These are phyloP conservation scores for Drosophila picticornis DNA, from an alignment of 2,888 invertebrate species.

Conservation along the genomic window DNA sequence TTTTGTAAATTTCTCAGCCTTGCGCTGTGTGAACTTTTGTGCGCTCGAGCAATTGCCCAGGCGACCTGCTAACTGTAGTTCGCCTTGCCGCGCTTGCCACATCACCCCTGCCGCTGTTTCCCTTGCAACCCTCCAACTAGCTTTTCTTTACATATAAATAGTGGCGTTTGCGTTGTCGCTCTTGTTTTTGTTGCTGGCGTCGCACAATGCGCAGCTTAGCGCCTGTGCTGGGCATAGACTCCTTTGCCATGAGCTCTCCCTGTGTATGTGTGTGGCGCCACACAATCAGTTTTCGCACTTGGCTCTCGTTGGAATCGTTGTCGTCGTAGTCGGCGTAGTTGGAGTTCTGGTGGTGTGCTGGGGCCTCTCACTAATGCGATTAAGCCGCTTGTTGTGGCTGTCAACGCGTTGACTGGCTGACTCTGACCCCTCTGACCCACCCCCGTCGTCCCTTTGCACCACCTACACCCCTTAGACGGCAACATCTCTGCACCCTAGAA, in stretches of 20 bases:
- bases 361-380: slow-evolving; percentile 76
- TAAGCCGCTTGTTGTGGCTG: slow-evolving; percentile 83
- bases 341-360: slow-evolving; percentile 27
- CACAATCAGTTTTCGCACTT: slow-evolving; percentile 80
- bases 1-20: slow-evolving; percentile 21
- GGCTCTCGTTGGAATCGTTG: slow-evolving; percentile 42
- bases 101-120: background rate
- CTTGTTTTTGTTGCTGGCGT: slow-evolving; percentile 31
- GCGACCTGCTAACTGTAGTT: slow-evolving; percentile 46
- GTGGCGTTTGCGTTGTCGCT: slow-evolving; percentile 52
- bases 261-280: slow-evolving; percentile 38
- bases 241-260: slow-evolving; percentile 1
- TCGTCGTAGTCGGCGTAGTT: slow-evolving; percentile 11
- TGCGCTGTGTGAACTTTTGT: slow-evolving; percentile 61
- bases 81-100: background rate
- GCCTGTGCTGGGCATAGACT: slow-evolving; percentile 42
- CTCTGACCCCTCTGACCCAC: slow-evolving; percentile 26
- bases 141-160: slow-evolving; percentile 78
- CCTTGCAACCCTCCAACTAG: slow-evolving; percentile 39
- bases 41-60: slow-evolving; percentile 62
- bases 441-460: background rate
- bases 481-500: background rate
- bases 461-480: background rate
- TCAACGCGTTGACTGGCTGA: slow-evolving; percentile 80
- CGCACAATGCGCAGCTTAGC: slow-evolving; percentile 74